phyloP scores from a whole-genome alignment of 2,888 invertebrate genomes.

The Mellilla xanthometata region DNA sequence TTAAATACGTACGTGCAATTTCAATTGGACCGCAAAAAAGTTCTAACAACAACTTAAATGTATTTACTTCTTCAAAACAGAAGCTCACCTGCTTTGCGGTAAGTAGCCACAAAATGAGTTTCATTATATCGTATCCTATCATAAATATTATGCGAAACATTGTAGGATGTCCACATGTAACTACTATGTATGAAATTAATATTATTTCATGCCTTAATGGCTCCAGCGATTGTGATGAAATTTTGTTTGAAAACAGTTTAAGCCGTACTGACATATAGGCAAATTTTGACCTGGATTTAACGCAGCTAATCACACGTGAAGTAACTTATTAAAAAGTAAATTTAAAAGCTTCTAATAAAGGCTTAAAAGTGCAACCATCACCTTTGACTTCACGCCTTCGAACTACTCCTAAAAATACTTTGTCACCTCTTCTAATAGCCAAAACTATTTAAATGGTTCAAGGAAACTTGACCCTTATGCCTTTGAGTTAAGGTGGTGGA shows the following conservation, averaged over 20 bases:
- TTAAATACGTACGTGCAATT: too few species aligned
- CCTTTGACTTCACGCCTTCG: slow-evolving; percentile 18
- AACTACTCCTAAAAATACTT: slow-evolving; percentile 30
- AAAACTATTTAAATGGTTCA: slow-evolving; percentile 6
- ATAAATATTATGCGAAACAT: too few species aligned
- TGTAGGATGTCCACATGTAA: too few species aligned
- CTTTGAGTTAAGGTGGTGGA: slow-evolving; percentile 6
- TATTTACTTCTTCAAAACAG: not conserved
- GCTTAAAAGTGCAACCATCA: slow-evolving; percentile 9
- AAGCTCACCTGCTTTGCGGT: slow-evolving; percentile 2
- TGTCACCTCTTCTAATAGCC: slow-evolving; percentile 32
- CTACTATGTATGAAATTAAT: too few species aligned
- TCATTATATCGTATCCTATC: too few species aligned
- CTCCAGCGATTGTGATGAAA: too few species aligned
- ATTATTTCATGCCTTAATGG: too few species aligned
- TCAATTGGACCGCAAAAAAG: not conserved
- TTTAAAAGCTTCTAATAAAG: not conserved
- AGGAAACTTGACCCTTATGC: slow-evolving; percentile 13
- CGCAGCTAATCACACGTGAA: too few species aligned
- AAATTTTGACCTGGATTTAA: too few species aligned
- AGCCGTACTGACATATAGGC: too few species aligned
- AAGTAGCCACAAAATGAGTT: not conserved
- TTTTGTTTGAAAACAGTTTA: too few species aligned
- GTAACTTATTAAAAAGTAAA: not conserved
- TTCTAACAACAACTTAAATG: not conserved